Percentiles rank a stretch among this genome's conserved stretches.
Conservation (phyloP, 2,888 invertebrate genomes). For the Drosophila niveifrons region DNA sequence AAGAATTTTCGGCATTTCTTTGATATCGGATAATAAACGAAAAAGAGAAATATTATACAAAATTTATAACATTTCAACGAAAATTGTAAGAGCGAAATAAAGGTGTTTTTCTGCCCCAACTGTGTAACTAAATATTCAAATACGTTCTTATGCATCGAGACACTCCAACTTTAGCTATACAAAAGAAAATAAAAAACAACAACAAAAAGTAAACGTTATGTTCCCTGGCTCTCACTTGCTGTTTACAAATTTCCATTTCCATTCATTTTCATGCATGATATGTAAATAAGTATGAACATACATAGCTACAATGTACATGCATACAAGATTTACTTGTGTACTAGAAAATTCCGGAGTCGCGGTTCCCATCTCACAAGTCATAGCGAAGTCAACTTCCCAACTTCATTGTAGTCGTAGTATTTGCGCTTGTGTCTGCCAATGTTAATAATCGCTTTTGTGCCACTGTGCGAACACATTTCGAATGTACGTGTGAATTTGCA, state of each 20-base stretch:
- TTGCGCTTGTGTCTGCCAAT: slow-evolving; percentile 44
- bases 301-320: slow-evolving; percentile 22
- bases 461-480: slow-evolving; percentile 76
- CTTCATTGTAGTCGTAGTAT: slow-evolving; percentile 18
- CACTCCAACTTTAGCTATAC: background rate
- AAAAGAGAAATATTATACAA: too few species aligned
- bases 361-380: slow-evolving; percentile 13
- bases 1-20: too few species aligned
- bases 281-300: slow-evolving; percentile 34
- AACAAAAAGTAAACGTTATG: slow-evolving; percentile 13
- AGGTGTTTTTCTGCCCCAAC: background rate
- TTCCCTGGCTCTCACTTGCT: slow-evolving; percentile 34
- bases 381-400: slow-evolving; percentile 20
- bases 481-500: slow-evolving; percentile 82
- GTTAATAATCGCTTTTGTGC: slow-evolving; percentile 39
- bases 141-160: background rate
- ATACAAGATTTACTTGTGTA: slow-evolving; percentile 19
- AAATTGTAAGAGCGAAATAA: background rate
- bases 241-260: slow-evolving; percentile 49
- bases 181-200: slow-evolving; percentile 12
- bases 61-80: too few species aligned
- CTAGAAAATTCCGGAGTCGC: slow-evolving; percentile 52
- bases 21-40: too few species aligned
- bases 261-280: slow-evolving; percentile 41
- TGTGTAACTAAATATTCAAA: slow-evolving; percentile 9